phyloP scores from a whole-genome alignment of 2,113 vertebrate species.

The Aythya baeri region DNA sequence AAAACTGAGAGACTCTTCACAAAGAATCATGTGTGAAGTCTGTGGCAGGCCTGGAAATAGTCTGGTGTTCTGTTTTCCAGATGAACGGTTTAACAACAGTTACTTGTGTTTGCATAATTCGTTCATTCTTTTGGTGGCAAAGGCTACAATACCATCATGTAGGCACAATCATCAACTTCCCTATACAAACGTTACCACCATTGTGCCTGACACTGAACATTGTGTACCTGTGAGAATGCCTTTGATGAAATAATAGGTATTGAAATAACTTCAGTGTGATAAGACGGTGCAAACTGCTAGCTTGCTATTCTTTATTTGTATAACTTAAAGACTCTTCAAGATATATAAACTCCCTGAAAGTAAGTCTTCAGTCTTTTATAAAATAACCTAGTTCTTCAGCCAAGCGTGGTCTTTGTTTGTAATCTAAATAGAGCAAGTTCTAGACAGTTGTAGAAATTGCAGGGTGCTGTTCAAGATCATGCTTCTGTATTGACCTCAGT shows the following conservation, averaged over 20 bases:
- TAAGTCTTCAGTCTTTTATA: background rate
- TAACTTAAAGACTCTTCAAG: background rate
- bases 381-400: background rate
- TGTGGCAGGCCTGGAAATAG: background rate
- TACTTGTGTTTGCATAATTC: background rate
- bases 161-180: background rate
- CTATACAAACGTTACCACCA: fast-evolving
- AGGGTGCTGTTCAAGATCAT: background rate
- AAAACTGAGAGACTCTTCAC: background rate
- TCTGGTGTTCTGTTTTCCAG: background rate
- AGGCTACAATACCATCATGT: background rate
- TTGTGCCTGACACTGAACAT: background rate
- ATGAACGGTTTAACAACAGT: background rate
- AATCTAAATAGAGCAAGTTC: background rate
- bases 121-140: background rate
- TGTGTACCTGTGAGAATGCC: background rate
- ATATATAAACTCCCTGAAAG: background rate
- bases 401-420: background rate
- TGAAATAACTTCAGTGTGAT: background rate
- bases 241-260: background rate
- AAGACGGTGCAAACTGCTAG: background rate
- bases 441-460: background rate
- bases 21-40: background rate
- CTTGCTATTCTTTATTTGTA: background rate
- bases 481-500: background rate